These are phyloP conservation scores for Zaprionus obscuricornis DNA, from an alignment of 2,888 invertebrate species.

Conservation along the genomic window DNA sequence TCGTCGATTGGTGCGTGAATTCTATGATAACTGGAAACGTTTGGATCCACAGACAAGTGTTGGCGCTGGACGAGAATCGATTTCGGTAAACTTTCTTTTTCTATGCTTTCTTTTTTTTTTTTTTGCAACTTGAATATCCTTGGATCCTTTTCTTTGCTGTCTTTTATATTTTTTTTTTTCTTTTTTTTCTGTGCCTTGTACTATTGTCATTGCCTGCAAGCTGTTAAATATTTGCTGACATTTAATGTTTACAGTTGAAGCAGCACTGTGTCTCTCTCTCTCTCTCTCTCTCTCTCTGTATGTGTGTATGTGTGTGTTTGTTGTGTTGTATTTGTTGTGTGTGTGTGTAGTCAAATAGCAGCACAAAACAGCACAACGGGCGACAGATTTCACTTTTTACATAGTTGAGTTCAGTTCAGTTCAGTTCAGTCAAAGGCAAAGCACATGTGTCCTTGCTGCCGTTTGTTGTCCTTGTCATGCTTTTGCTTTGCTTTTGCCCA, in stretches of 20 bases:
- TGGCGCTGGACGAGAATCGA: slow-evolving; percentile 92
- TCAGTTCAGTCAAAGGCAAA: slow-evolving; percentile 69
- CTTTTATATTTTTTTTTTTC: too few species aligned
- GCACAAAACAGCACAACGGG: slow-evolving; percentile 52
- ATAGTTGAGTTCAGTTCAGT: slow-evolving; percentile 35
- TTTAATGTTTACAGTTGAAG: slow-evolving; percentile 62
- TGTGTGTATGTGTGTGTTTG: slow-evolving; percentile 35
- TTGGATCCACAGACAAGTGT: slow-evolving; percentile 89
- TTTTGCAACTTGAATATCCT: too few species aligned
- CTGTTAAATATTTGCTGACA: slow-evolving; percentile 72
- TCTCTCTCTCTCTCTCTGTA: slow-evolving; percentile 20
- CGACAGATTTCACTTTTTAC: slow-evolving; percentile 77
- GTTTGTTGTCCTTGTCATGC: slow-evolving; percentile 10
- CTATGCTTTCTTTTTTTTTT: too few species aligned
- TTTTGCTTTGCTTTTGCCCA: slow-evolving; percentile 65
- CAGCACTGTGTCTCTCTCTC: not conserved
- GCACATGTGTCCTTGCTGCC: slow-evolving; percentile 47
- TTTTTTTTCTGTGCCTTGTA: too few species aligned
- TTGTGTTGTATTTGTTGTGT: slow-evolving; percentile 23
- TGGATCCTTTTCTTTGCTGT: too few species aligned
- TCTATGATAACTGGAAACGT: slow-evolving; percentile 93
- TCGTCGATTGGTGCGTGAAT: slow-evolving; percentile 92
- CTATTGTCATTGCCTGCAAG: slow-evolving; percentile 37
- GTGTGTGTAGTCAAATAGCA: slow-evolving; percentile 70
- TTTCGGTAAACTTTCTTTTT: slow-evolving; percentile 94